These are phyloP conservation scores for Ellobium chinense DNA, from an alignment of 2,888 invertebrate genomes.

Conservation along the genomic window DNA sequence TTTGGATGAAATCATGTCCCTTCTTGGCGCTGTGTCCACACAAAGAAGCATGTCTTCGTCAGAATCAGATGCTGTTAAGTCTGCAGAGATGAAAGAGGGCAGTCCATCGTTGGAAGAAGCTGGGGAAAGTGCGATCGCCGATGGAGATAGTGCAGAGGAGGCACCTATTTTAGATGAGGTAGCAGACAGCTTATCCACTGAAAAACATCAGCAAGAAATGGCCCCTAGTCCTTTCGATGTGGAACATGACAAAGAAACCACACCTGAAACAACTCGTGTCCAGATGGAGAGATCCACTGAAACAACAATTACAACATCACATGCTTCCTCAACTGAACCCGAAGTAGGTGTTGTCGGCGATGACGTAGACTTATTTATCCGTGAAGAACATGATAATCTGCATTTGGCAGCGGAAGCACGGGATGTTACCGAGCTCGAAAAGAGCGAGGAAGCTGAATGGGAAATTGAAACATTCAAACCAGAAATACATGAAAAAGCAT, in stretches of 20 bases:
- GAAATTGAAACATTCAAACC: no score
- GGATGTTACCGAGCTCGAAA: neutral
- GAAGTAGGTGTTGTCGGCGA: neutral
- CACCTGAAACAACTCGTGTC: neutral
- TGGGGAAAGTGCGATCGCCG: neutral
- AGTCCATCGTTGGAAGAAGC: neutral
- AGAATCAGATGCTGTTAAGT: neutral
- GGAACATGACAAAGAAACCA: neutral
- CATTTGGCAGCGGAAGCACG: neutral
- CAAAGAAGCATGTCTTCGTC: neutral
- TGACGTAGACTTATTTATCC: neutral
- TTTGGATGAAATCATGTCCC: slow-evolving; percentile 48
- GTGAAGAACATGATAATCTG: neutral
- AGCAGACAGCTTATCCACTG: neutral
- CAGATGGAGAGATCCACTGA: neutral
- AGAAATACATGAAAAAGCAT: no score
- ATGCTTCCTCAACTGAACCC: neutral
- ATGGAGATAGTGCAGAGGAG: neutral
- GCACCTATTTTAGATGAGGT: neutral
- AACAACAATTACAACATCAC: neutral
- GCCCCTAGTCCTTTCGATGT: no score
- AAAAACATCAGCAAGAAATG: no score
- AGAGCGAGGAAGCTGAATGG: no score
- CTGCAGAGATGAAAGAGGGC: no score
- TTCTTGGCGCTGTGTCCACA: slow-evolving; percentile 33